Base-by-base conservation (phyloP, 2,888 invertebrate genomes). In the Cataglyphis rosenhaueri region DNA sequence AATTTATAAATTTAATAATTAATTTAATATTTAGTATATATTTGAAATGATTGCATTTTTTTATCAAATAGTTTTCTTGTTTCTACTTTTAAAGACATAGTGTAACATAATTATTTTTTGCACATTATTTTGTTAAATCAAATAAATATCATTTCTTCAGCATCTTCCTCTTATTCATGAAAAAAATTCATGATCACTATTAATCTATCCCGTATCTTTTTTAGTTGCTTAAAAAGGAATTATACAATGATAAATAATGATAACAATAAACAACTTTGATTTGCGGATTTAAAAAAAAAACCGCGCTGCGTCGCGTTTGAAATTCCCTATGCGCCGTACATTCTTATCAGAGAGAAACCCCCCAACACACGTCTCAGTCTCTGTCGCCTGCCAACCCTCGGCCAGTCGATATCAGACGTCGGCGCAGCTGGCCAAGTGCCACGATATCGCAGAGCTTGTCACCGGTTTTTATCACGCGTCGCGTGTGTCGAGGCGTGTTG, bases 351-450 rank as follows among this genome's bases (percentile, higher is more conserved):
- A 65, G 32, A 38, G n/a, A 59, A 82, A 87, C 78, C 83, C 84
- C 86, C 85, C 81, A 82, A 74, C 61, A 48, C 6, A 12, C 15
- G 44, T 44, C 44, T 44, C 41, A 62, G 62, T 62, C 38, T 74
- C 68, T 74, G 82, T 68, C 78, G 57, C 38, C 78, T 29, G 89
- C 85, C 91, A 90, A 91, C 92, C 91, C 92, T 84, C 88, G 87
- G 91, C 91, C 90, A 93, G 93, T 93, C 93, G 92, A 94, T 94
- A 94, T 92, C 91, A 88, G 85, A 89, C 92, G 86, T 85, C 88
- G 85, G 57, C 81, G 84, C 85, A 83, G 87, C 74, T 79, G 70
- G 85, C 81, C 59, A 76, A 65, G 74, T 62, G 57, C 18, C 65
- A 15, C 29, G 35, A 52, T 38, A 66, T 41, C 66, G 44, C 10